phyloP scores from a whole-genome alignment of 2,113 vertebrate genomes.

The Dascyllus trimaculatus region DNA sequence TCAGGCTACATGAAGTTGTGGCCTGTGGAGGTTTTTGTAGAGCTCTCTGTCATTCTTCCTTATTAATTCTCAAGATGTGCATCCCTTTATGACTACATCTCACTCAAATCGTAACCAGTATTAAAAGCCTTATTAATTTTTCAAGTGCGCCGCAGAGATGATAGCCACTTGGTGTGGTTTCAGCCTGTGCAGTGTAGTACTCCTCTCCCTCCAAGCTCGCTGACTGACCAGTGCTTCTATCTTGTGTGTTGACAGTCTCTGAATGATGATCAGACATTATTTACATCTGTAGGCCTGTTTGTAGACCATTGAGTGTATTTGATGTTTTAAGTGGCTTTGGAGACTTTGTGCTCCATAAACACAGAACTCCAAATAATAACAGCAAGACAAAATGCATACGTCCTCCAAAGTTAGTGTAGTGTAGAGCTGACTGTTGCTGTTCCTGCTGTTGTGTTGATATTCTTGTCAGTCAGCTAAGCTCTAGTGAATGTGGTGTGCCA shows the following conservation, averaged over 20 bases:
- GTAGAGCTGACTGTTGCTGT: constrained; percentile 28
- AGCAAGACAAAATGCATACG: constrained; percentile 46
- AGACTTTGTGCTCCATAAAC: constrained; percentile 57
- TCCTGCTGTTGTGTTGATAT: constrained; percentile 60
- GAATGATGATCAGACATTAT: constrained; percentile 49
- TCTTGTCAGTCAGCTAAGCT: constrained; percentile 59
- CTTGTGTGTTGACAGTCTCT: constrained; percentile 37
- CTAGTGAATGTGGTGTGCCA: constrained; percentile 47
- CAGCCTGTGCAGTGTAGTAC: background rate
- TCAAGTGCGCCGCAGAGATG: constrained; percentile 56
- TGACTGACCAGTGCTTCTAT: constrained; percentile 9
- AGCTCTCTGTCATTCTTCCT: constrained; percentile 47
- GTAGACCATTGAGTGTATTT: constrained; percentile 43
- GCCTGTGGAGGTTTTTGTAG: constrained; percentile 42
- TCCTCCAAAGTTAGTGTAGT: constrained; percentile 24
- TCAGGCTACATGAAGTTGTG: constrained; percentile 31
- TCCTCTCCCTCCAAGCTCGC: constrained; percentile 5
- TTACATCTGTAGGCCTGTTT: constrained; percentile 63
- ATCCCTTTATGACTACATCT: constrained; percentile 68
- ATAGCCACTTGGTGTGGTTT: constrained; percentile 49
- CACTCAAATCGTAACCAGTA: constrained; percentile 65
- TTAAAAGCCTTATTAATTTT: constrained; percentile 81
- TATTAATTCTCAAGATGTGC: constrained; percentile 63
- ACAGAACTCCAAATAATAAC: constrained; percentile 57
- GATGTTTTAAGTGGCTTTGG: constrained; percentile 67